Percentiles rank a stretch among this genome's conserved stretches.
These are phyloP conservation scores for Plagiodera versicolora DNA, from an alignment of 2,888 invertebrate species.

Conservation along the genomic window DNA sequence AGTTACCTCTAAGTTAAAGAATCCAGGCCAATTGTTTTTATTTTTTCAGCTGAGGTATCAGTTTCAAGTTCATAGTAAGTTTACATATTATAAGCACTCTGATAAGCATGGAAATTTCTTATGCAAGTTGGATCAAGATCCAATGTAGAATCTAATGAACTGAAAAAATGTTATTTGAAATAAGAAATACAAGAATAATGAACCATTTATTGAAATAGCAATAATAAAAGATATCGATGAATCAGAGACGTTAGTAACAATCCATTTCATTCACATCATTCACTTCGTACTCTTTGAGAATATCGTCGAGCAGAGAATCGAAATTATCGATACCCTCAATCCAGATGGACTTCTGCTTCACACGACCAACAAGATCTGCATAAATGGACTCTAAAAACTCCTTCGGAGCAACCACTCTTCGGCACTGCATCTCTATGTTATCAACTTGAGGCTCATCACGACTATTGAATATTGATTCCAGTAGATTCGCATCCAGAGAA, in stretches of 20 bases:
- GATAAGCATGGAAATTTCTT: too few relatives aligned
- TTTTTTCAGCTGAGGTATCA: too few relatives aligned
- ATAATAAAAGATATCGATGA: too few relatives aligned
- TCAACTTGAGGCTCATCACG: conserved; percentile 49
- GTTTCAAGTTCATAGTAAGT: too few relatives aligned
- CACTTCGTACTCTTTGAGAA: conserved; percentile 63
- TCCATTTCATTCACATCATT: conserved; percentile 68
- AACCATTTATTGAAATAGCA: too few relatives aligned
- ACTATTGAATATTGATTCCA: conserved; percentile 63
- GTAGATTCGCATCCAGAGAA: conserved; percentile 63
- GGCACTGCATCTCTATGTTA: conserved; percentile 36
- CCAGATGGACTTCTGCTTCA: conserved; percentile 68
- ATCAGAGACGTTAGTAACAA: conserved; percentile 68
- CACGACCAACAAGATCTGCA: conserved; percentile 63
- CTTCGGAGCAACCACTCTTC: conserved; percentile 59
- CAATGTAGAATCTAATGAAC: too few relatives aligned
- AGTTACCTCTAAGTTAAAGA: too few relatives aligned
- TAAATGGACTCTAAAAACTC: conserved; percentile 64
- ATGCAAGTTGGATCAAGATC: too few relatives aligned
- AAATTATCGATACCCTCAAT: conserved; percentile 68
- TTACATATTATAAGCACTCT: too few relatives aligned
- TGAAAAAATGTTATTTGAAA: too few relatives aligned
- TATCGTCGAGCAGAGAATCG: conserved; percentile 73
- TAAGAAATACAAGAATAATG: too few relatives aligned
- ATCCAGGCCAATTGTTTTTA: too few relatives aligned